Evolutionary conservation across 1,140 invertebrate genomes (phyloP).

Genomic region (Drosophila fuyamai): DNA sequence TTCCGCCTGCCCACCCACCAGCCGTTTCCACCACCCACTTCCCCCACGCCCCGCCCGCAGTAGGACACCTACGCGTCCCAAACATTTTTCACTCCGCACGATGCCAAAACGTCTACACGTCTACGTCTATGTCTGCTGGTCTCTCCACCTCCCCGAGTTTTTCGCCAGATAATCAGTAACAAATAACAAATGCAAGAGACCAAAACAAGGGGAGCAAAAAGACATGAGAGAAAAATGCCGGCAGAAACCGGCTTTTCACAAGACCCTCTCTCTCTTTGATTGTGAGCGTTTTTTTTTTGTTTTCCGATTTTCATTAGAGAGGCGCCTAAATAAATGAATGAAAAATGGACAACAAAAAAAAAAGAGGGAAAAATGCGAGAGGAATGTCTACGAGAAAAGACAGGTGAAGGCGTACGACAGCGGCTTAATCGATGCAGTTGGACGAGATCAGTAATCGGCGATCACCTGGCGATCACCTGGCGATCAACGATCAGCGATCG

Average conservation of each 20-base stretch:
- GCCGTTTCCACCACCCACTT: not conserved
- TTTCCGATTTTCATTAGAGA: conserved; percentile 50
- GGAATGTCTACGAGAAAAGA: conserved; percentile 55
- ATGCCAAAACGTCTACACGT: conserved; percentile 66
- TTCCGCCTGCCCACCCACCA: not conserved
- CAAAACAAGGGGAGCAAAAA: conserved; percentile 40
- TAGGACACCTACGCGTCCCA: conserved; percentile 53
- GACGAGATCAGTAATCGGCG: conserved; percentile 64
- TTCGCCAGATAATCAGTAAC: conserved; percentile 60
- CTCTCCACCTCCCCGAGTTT: conserved; percentile 16
- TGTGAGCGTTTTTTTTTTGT: conserved; percentile 31
- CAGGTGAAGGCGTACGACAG: conserved; percentile 69
- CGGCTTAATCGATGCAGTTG: conserved; percentile 59
- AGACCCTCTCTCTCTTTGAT: conserved; percentile 28
- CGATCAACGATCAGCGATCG: conserved; percentile 42
- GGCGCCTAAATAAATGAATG: conserved; percentile 53
- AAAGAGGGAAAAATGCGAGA: conserved; percentile 46
- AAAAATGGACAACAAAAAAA: conserved; percentile 15
- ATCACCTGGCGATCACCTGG: conserved; percentile 42
- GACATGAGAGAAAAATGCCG: conserved; percentile 66
- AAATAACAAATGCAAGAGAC: conserved; percentile 42
- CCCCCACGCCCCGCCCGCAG: not conserved
- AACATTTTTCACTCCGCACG: conserved; percentile 58
- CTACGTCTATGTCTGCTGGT: conserved; percentile 35
- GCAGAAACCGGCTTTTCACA: conserved; percentile 67